Evolutionary conservation across 2,797 vertebrate species (phyloP).

Genomic region (Gymnopithys bicolor): DNA sequence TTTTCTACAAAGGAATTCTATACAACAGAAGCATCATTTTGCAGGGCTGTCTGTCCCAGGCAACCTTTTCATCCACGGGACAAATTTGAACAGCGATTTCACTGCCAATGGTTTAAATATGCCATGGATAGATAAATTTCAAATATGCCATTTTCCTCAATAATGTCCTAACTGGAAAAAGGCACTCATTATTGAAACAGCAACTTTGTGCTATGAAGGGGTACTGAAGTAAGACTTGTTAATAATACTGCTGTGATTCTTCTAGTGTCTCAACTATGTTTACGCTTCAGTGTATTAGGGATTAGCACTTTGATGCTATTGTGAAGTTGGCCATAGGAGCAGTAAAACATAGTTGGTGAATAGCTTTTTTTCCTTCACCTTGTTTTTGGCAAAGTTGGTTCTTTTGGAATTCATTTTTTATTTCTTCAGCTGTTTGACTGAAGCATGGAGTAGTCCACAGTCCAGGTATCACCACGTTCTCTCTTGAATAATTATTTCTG

Average conservation of each 20-base stretch:
- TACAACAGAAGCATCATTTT: background rate
- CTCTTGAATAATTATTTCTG: background rate
- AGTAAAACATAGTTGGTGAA: background rate
- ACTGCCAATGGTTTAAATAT: background rate
- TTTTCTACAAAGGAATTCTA: background rate
- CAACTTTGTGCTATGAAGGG: background rate
- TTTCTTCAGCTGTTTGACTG: background rate
- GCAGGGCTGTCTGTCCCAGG: background rate
- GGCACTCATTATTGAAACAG: slow-evolving; percentile 41
- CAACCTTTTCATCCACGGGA: background rate
- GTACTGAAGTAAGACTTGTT: background rate
- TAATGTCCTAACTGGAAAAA: slow-evolving; percentile 31
- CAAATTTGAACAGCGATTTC: background rate
- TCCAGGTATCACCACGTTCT: background rate
- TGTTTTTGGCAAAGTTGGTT: background rate
- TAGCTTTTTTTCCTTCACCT: background rate
- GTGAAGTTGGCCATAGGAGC: background rate
- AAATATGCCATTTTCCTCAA: slow-evolving; percentile 31
- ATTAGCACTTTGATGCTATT: background rate
- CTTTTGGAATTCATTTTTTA: background rate
- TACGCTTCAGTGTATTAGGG: background rate
- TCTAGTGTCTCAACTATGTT: background rate
- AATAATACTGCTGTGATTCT: background rate
- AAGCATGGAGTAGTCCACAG: background rate
- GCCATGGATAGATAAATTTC: background rate